Evolutionary conservation across 2,888 invertebrate genomes (phyloP), one percentile per base, ranked within the genome.

Genomic region (Xanthorhoe spadicearia): DNA sequence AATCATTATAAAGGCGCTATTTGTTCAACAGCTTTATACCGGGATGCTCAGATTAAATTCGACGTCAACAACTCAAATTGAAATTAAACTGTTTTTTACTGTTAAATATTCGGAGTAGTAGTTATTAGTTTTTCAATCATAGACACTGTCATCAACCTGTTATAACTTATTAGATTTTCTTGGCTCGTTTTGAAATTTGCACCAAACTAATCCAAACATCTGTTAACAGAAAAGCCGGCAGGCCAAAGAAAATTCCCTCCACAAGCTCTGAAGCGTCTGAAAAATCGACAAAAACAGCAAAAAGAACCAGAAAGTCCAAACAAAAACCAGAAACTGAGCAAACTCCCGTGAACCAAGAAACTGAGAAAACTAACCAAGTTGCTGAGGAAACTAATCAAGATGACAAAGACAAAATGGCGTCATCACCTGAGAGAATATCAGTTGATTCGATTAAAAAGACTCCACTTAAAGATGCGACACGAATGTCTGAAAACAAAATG

Each of bases 231-330:
- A 70, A 66, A 59, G n/a, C 60, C 8, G 28, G 46, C 3, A 62
- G 60, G 52, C n/a, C 57, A 15, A 57, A 62, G 5, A 66, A 68
- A 51, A 60, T 60, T 15, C 61, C 56, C 2, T 62, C 66, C 4
- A 62, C 52, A 17, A 61, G 68, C 18, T 48, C 68, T 43, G 65
- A 68, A 23, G 3, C 51, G 35, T 62, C 61, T 2, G 49, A 63
- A 17, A 64, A 51, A 57, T 62, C 61, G 9, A 43, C 61, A 17
- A 64, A 51, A 57, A 8, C 54, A 0, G 32, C 53, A 3, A 70
- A 66, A 56, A 59, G 50, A 48, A 18, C 28, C 23, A 51, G 56
- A 4, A 56, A 48, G 52, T 52, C 61, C 1, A 57, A 51, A 54
- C 18, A 43, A 46, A 60, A 50, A 52, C 10, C 13, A 19, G 23